Percentiles rank a stretch among this genome's conserved stretches.
phyloP scores from a whole-genome alignment of 2,888 invertebrate genomes.

The Reticulitermes lucifugus region DNA sequence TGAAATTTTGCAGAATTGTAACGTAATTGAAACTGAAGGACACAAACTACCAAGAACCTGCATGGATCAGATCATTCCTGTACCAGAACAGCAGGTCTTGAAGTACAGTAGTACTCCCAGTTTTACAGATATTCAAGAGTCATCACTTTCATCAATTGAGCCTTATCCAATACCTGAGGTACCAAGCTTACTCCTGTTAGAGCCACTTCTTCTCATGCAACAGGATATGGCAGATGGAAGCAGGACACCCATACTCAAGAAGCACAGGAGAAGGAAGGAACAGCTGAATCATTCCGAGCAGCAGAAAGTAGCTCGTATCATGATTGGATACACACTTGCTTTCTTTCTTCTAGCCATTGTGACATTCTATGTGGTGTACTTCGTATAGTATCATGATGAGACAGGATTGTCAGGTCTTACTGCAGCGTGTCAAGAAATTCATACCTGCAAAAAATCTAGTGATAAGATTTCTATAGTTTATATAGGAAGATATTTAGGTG shows the following conservation, averaged over 20 bases:
- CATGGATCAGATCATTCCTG: background rate
- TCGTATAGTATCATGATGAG: constrained; percentile 54
- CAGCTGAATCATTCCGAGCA: constrained; percentile 61
- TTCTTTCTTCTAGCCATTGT: constrained; percentile 67
- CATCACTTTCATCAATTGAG: constrained; percentile 43
- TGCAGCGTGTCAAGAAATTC: background rate
- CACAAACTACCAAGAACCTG: too few species aligned
- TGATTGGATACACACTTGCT: constrained; percentile 70
- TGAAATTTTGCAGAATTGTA: background rate
- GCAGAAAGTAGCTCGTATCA: constrained; percentile 66
- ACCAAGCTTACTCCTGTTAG: constrained; percentile 64
- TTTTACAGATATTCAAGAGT: constrained; percentile 33
- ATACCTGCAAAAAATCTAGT: background rate
- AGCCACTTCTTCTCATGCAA: constrained; percentile 67
- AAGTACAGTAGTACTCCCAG: background rate
- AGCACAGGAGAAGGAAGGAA: constrained; percentile 55
- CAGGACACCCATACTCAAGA: background rate
- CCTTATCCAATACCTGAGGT: constrained; percentile 51
- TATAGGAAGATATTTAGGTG: too few species aligned
- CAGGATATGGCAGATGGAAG: constrained; percentile 57
- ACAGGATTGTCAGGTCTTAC: background rate
- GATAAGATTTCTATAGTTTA: too few species aligned
- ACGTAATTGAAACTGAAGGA: background rate
- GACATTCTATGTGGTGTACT: constrained; percentile 69
- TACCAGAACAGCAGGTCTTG: background rate